Conservation (phyloP, 1,140 invertebrate genomes). For the Nephila pilipes region DNA sequence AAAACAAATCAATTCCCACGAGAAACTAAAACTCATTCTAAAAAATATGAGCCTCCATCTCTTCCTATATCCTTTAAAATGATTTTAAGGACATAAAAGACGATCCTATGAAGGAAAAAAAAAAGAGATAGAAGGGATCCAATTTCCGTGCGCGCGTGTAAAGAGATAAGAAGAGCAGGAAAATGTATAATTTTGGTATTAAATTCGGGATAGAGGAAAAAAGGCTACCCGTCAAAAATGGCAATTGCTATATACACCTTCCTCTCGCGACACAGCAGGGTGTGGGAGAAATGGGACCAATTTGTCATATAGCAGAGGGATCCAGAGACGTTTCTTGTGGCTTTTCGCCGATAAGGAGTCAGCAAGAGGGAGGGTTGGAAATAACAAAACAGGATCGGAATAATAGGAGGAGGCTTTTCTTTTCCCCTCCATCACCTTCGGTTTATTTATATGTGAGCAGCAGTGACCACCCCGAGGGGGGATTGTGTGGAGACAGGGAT, state of each 20-base stretch:
- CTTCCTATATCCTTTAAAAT: background rate
- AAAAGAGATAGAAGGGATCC: background rate
- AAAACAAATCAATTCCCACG: background rate
- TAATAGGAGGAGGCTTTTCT: background rate
- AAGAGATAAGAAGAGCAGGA: background rate
- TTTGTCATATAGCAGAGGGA: constrained; percentile 62
- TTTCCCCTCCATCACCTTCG: background rate
- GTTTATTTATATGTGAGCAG: constrained; percentile 45
- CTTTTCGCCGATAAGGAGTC: constrained; percentile 59
- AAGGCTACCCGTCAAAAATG: constrained; percentile 47
- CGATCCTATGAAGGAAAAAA: background rate
- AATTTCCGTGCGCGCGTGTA: constrained; percentile 32
- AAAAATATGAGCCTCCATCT: background rate
- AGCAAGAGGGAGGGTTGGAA: constrained; percentile 4
- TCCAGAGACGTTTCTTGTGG: background rate
- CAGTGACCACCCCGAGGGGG: background rate
- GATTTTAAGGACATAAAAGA: background rate
- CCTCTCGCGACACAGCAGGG: background rate
- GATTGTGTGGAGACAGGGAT: background rate
- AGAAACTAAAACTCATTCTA: background rate
- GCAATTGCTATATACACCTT: background rate
- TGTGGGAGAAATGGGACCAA: constrained; percentile 25
- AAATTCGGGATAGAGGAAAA: constrained; percentile 10
- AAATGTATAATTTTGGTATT: constrained; percentile 62
- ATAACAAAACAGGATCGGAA: constrained; percentile 56